Evolutionary conservation across 1,140 invertebrate genomes (phyloP).

Genomic region (Paralvinella palmiformis): DNA sequence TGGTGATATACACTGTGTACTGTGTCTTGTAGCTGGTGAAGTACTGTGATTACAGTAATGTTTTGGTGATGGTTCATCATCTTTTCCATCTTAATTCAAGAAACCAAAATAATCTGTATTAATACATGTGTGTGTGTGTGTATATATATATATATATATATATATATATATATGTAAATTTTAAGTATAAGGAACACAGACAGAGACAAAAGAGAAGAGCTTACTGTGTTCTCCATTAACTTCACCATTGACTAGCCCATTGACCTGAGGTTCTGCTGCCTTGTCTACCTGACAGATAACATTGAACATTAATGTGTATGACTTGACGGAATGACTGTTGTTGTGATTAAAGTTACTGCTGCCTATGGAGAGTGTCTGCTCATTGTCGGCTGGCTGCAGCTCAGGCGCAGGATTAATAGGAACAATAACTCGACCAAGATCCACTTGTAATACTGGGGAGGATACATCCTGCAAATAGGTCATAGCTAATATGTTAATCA

Average conservation of each 20-base stretch:
- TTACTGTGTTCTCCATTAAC: too few relatives aligned
- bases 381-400: conserved; percentile 65
- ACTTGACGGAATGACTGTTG: conserved; percentile 77
- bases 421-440: conserved; percentile 69
- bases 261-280: not conserved
- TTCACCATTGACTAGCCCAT: not conserved
- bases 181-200: too few relatives aligned
- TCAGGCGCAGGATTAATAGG: conserved; percentile 59
- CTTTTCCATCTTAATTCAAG: not conserved
- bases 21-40: not conserved
- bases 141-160: too few relatives aligned
- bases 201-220: too few relatives aligned
- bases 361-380: conserved; percentile 73
- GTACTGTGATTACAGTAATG: conserved; percentile 51
- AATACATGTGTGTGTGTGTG: too few relatives aligned
- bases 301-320: conserved; percentile 76
- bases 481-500: not conserved
- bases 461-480: conserved; percentile 60
- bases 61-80: conserved; percentile 58
- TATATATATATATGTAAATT: too few relatives aligned
- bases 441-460: conserved; percentile 64
- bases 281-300: conserved; percentile 52
- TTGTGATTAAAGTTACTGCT: conserved; percentile 75
- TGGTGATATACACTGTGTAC: not conserved
- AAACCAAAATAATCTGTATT: not conserved